phyloP scores from a whole-genome alignment of 2,888 invertebrate genomes.

The Unio pictorum region DNA sequence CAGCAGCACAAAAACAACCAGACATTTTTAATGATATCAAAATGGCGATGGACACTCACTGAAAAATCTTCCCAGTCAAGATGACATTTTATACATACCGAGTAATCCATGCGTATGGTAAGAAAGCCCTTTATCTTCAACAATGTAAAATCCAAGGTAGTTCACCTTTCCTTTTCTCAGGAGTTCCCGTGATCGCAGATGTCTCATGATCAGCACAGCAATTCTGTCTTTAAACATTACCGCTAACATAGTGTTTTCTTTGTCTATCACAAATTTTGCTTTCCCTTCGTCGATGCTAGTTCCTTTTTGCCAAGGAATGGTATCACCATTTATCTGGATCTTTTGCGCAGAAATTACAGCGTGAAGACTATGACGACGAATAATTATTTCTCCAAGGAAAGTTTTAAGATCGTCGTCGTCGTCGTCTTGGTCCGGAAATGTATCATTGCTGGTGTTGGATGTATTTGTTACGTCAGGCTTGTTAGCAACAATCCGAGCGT shows the following conservation, averaged over 20 bases:
- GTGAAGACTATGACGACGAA: slow-evolving; percentile 21
- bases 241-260: slow-evolving; percentile 38
- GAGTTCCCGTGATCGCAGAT: slow-evolving; percentile 31
- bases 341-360: slow-evolving; percentile 21
- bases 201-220: slow-evolving; percentile 39
- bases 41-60: no score
- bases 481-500: slow-evolving; percentile 39
- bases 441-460: not conserved
- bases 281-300: slow-evolving; percentile 26
- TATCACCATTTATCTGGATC: slow-evolving; percentile 22
- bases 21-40: no score
- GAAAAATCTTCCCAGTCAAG: no score
- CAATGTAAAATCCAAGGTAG: slow-evolving; percentile 48
- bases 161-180: slow-evolving; percentile 38
- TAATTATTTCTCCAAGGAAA: slow-evolving; percentile 40
- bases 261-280: slow-evolving; percentile 44
- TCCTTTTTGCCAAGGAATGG: slow-evolving; percentile 32
- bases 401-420: slow-evolving; percentile 39
- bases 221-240: slow-evolving; percentile 45
- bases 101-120: slow-evolving; percentile 47
- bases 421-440: not conserved
- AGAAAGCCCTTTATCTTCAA: slow-evolving; percentile 43
- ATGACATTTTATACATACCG: slow-evolving; percentile 20
- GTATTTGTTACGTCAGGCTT: slow-evolving; percentile 5
- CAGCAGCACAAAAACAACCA: no score